Evolutionary conservation across 2,113 vertebrate species (phyloP), one percentile per base, ranked within the genome.

Genomic region (Bungarus multicinctus): DNA sequence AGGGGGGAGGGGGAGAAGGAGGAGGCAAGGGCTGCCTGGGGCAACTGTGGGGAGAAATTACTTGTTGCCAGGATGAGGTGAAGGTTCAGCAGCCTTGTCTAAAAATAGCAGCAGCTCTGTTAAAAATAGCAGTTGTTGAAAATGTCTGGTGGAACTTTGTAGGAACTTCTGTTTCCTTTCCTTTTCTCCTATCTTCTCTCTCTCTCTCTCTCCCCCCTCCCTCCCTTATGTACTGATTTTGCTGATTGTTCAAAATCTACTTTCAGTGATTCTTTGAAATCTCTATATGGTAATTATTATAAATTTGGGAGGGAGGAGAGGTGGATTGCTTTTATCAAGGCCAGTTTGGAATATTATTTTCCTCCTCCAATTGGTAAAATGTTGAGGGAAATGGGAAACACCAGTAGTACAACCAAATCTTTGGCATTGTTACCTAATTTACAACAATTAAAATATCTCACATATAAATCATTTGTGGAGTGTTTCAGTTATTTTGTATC

Each of bases 121-220:
- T 97, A 97, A 97, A 97, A 97, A 97, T 97, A 97, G 96, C 92
- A 89, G 81, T 92, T 93, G 94, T 94, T 94, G 96, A 95, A 93
- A 96, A 94, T 92, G 96, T 95, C 95, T 96, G 92, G 94, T 94
- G 94, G 94, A 96, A 94, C 91, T 93, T 95, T 94, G 93, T 54
- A 85, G 96, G 96, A 96, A 96, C 91, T 87, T n/a, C 89, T 89
- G 95, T 89, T 94, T 81, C 91, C 8, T 25, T 25, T 30, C 90
- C 95, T 39, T 93, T 90, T 45, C 52, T 93, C 90, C 1, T 58
- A 60, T 90, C 57, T 91, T 95, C 89, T 92, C 87, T 90, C 4
- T 90, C 23, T 54, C 93, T 94, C 93, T 69, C 12, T 16, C 30
- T 74, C 2, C 55, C 8, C 55, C 6, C 9, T 8, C 25, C 2